Base-by-base conservation (phyloP, 1,140 invertebrate genomes). In the Agrilus planipennis region DNA sequence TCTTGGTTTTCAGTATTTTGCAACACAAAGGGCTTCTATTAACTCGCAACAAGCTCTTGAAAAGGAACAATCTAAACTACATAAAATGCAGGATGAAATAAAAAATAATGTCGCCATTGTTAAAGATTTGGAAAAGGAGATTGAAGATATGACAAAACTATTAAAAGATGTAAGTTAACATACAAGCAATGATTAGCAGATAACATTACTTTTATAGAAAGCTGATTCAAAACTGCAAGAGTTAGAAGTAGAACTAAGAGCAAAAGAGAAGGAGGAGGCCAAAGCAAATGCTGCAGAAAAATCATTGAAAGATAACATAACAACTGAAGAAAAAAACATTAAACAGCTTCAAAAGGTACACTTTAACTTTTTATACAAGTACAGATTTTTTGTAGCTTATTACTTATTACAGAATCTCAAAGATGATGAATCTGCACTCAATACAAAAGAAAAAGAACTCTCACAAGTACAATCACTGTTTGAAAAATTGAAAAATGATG, bases 1-100 rank as follows among this genome's bases (percentile, higher is more conserved):
- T 63, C 69, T 80, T 29, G 87, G 85, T 18, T 91, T 76, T 69
- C 77, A 76, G 55, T 91, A 72, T 73, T 53, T 73, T 23, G 56
- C 64, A 30, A 64, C 72, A 15, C 65, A 74, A 38, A 55, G 67
- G 15, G 70, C 60, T 25, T 69, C 66, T 22, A 52, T 64, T 10
- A 63, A 74, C 43, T 72, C 75, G 1, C 62, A 70, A n/a, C 59
- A 64, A 17, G 67, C 72, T 41, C 62, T 77, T 7, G 58, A 67
- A 28, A 50, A 60, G 27, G 70, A 72, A 1, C 63, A 74, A 31
- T 46, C 66, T 17, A 63, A 72, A 29, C 67, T 79, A 3, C 55
- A 70, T 29, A 44, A 60, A 15, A 71, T 73, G 27, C 63, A 75
- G 48, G 53, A 70, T 0, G 58, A 54, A 14, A 81, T 82, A 23